Evolutionary conservation across 2,797 vertebrate species (phyloP).

Genomic region (Girardinus metallicus): DNA sequence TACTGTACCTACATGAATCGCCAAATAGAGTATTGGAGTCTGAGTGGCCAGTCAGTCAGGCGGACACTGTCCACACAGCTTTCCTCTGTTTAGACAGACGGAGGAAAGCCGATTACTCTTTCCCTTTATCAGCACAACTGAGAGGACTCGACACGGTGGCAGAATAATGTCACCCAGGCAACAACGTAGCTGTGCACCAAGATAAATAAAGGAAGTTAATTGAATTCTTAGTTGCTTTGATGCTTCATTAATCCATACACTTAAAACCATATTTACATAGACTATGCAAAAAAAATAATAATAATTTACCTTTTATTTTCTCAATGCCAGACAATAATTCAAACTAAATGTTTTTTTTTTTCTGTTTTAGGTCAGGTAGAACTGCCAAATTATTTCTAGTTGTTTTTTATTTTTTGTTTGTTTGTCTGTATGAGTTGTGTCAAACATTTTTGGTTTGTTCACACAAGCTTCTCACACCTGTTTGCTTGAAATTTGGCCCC

Average conservation of each 20-base stretch:
- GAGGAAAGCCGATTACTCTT: slow-evolving; percentile 65
- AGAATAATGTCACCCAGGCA: slow-evolving; percentile 38
- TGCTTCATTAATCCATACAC: neutral
- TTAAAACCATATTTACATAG: neutral
- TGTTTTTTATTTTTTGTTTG: neutral
- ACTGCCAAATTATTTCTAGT: neutral
- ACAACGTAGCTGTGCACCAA: slow-evolving; percentile 3
- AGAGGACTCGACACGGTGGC: slow-evolving; percentile 34
- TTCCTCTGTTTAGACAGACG: slow-evolving; percentile 38
- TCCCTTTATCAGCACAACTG: slow-evolving; percentile 60
- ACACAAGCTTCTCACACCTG: neutral
- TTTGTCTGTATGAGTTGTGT: neutral
- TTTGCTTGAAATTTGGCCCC: neutral
- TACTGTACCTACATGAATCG: neutral
- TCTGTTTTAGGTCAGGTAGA: neutral
- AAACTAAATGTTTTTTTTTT: no score
- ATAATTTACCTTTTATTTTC: neutral
- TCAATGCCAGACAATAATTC: neutral
- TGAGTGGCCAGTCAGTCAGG: slow-evolving; percentile 2
- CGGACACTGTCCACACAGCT: slow-evolving; percentile 22
- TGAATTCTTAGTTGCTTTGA: neutral
- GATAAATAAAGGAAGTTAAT: neutral
- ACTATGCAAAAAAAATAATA: neutral
- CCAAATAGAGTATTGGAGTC: slow-evolving; percentile 14
- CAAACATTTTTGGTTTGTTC: neutral